A percentile compares a stretch with the other conserved stretches of the same genome.
phyloP scores from a whole-genome alignment of 2,113 vertebrate genomes.

The Scatophagus argus region DNA sequence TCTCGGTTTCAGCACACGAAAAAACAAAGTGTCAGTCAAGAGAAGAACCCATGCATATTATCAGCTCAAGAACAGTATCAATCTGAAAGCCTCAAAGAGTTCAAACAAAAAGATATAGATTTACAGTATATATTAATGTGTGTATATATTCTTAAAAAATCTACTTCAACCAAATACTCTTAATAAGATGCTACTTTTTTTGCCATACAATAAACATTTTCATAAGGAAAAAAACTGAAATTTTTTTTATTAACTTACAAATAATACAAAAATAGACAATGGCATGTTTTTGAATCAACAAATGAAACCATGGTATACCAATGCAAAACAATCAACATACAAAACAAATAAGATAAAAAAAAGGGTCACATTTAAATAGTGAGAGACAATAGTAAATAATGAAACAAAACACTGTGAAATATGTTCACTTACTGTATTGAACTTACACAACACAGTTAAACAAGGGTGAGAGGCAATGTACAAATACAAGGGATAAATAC shows the following conservation, averaged over 20 bases:
- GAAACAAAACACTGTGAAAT: conserved; percentile 89
- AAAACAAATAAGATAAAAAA: conserved; percentile 66
- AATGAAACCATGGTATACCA: conserved; percentile 90
- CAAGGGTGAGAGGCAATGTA: conserved; percentile 89
- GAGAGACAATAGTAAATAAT: conserved; percentile 89
- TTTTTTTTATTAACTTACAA: conserved; percentile 94
- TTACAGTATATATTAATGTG: conserved; percentile 86
- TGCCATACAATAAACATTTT: conserved; percentile 93
- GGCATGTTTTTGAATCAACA: conserved; percentile 90
- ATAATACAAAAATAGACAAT: conserved; percentile 99
- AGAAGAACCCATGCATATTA: conserved; percentile 96
- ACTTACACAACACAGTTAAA: conserved; percentile 95
- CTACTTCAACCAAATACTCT: conserved; percentile 97
- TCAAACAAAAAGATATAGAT: conserved; percentile 87
- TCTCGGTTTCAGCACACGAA: conserved; percentile 73
- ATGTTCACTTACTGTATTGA: conserved; percentile 90
- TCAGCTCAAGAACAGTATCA: conserved; percentile 93
- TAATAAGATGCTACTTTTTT: conserved; percentile 96
- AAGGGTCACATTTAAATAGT: conserved; percentile 94
- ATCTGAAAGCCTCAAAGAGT: conserved; percentile 90
- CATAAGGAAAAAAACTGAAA: conserved; percentile 68
- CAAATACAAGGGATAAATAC: conserved; percentile 99
- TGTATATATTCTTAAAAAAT: conserved; percentile 92
- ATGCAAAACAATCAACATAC: conserved; percentile 83
- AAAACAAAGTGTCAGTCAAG: conserved; percentile 74